Base-by-base conservation (phyloP, 2,888 invertebrate species). In the Globia sparganii region DNA sequence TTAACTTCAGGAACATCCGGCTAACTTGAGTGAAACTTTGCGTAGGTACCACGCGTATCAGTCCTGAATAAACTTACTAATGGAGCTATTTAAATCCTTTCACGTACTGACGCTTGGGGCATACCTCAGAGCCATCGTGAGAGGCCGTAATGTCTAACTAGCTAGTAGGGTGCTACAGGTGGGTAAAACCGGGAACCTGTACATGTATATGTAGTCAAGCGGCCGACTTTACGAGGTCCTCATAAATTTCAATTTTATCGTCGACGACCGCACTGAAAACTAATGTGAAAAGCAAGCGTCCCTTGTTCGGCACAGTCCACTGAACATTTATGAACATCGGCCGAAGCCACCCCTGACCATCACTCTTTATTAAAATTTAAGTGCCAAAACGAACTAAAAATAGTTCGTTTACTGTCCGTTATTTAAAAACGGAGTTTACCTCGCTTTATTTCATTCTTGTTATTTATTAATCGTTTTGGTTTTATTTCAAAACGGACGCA, bases 221-320 rank as follows among this genome's bases (percentile, higher is more conserved):
- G 78, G 78, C 79, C 74, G 84, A 88, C 88, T 91, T 92, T 92
- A 92, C 90, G 90, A 90, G 87, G 78, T 79, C 72, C 86, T 87
- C 91, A 91, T 91, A 91, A 90, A 91, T 91, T 91, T 87, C 86
- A 84, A 88, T 88, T 91, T 92, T 92, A 92, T 91, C 88, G 87
- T 87, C 84, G 81, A 77, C 83, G 77, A 86, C 85, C 87, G 86
- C 83, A 83, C 84, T 86, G 85, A 86, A 90, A 89, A 87, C 82
- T 78, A 82, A 83, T 86, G 82, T 78, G 78, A 85, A 85, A 86
- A 87, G 78, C 83, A 77, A 69, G 80, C 81, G 80, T 75, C 76
- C 79, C 72, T 83, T 84, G 80, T 84, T 77, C 75, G 68, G 59
- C 59, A 61, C 71, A 75, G 70, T 69, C 69, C 79, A 77, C 53